A percentile compares a stretch with the other conserved stretches of the same genome.
These are phyloP conservation scores for Pogonomyrmex barbatus DNA, from an alignment of 1,140 invertebrate genomes.

Conservation along the genomic window DNA sequence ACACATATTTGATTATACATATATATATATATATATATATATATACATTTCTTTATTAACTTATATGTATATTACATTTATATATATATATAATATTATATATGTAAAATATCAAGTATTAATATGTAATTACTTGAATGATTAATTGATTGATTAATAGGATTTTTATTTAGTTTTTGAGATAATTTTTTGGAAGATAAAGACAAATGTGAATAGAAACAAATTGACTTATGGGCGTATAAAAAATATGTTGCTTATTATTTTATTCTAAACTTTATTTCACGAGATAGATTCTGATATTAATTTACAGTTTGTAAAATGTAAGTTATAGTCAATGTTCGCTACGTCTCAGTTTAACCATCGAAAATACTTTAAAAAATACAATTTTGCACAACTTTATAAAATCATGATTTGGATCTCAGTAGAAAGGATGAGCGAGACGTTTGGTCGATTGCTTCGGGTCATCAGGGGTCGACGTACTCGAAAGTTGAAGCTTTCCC, in stretches of 20 bases:
- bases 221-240: neutral
- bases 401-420: conserved; percentile 54
- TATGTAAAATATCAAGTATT: neutral
- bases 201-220: neutral
- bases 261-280: neutral
- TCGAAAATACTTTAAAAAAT: neutral
- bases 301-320: neutral
- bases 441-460: conserved; percentile 48
- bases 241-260: neutral
- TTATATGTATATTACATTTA: no score
- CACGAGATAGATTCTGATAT: neutral
- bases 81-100: neutral
- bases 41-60: neutral
- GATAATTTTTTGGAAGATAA: neutral
- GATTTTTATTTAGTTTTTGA: neutral
- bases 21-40: neutral
- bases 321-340: neutral
- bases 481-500: conserved; percentile 84
- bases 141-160: neutral
- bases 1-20: neutral
- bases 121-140: neutral
- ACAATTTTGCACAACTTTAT: conserved; percentile 19
- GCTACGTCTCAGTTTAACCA: neutral
- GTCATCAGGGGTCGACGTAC: conserved; percentile 79
- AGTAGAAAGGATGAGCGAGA: conserved; percentile 60